A percentile compares a stretch with the other conserved stretches of the same genome.
Evolutionary conservation across 2,888 invertebrate species (phyloP).

Genomic region (Drosophila atripex): DNA sequence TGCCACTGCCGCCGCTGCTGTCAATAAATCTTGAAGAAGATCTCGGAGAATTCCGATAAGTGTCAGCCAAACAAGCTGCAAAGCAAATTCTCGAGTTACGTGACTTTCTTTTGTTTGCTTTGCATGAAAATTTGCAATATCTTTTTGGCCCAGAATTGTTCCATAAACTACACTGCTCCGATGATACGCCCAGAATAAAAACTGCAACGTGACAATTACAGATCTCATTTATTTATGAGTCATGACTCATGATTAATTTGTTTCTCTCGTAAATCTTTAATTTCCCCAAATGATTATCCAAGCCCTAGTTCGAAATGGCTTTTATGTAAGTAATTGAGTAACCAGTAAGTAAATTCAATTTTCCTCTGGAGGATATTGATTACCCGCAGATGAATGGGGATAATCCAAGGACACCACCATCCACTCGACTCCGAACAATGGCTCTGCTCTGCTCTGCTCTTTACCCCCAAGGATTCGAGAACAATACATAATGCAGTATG

Average conservation of each 20-base stretch:
- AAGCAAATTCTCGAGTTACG: constrained; percentile 31
- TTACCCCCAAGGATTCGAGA: not conserved
- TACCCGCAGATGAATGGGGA: constrained; percentile 24
- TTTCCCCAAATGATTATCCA: not conserved
- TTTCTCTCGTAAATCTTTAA: not conserved
- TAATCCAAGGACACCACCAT: constrained; percentile 28
- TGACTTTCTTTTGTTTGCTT: constrained; percentile 32
- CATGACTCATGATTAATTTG: constrained; percentile 3
- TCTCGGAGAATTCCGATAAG: constrained; percentile 50
- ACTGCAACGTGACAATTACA: constrained; percentile 31
- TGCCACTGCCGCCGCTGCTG: constrained; percentile 26
- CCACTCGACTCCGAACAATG: constrained; percentile 22
- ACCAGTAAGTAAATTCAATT: constrained; percentile 6
- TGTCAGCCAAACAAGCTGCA: constrained; percentile 17
- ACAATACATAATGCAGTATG: constrained; percentile 32
- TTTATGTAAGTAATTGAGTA: constrained; percentile 21
- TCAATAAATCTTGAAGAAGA: constrained; percentile 70
- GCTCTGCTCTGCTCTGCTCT: constrained; percentile 4
- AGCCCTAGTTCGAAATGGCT: not conserved
- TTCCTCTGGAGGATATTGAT: constrained; percentile 27
- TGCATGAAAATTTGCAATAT: constrained; percentile 14
- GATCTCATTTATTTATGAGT: not conserved
- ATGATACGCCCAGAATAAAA: not conserved
- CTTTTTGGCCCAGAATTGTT: constrained; percentile 2
- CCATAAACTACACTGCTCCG: not conserved